A percentile compares a stretch with the other conserved stretches of the same genome.
Evolutionary conservation across 2,113 vertebrate species (phyloP).

Genomic region (Engraulis encrasicolus): DNA sequence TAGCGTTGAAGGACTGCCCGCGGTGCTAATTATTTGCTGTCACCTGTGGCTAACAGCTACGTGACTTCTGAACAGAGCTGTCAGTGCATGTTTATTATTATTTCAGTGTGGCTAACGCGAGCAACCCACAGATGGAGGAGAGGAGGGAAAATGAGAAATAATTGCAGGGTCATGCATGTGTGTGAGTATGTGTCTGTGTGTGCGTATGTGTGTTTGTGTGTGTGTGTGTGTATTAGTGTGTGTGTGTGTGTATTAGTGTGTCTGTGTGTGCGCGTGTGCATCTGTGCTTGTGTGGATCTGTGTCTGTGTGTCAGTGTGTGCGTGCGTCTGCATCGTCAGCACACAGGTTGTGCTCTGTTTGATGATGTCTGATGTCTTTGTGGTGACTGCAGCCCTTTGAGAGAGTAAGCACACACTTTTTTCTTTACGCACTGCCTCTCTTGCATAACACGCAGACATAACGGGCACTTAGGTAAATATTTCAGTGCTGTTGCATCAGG

Average conservation of each 20-base stretch:
- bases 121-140: too few relatives aligned
- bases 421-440: too few relatives aligned
- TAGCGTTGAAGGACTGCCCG: slow-evolving; percentile 61
- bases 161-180: background rate
- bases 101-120: background rate
- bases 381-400: too few relatives aligned
- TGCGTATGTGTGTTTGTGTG: slow-evolving; percentile 19
- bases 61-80: background rate
- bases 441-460: too few relatives aligned
- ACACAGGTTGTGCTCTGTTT: too few relatives aligned
- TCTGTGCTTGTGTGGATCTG: background rate
- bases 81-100: slow-evolving; percentile 11
- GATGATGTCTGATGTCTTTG: too few relatives aligned
- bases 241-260: too few relatives aligned
- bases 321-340: too few relatives aligned
- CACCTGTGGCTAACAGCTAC: slow-evolving; percentile 56
- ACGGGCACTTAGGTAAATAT: too few relatives aligned
- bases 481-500: too few relatives aligned
- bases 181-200: background rate
- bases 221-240: too few relatives aligned
- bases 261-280: slow-evolving; percentile 20
- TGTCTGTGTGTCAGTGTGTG: slow-evolving; percentile 24
- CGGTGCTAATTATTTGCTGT: slow-evolving; percentile 73
- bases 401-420: too few relatives aligned
- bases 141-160: background rate